Conservation (phyloP, 2,113 vertebrate genomes). For the Stegostoma tigrinum region DNA sequence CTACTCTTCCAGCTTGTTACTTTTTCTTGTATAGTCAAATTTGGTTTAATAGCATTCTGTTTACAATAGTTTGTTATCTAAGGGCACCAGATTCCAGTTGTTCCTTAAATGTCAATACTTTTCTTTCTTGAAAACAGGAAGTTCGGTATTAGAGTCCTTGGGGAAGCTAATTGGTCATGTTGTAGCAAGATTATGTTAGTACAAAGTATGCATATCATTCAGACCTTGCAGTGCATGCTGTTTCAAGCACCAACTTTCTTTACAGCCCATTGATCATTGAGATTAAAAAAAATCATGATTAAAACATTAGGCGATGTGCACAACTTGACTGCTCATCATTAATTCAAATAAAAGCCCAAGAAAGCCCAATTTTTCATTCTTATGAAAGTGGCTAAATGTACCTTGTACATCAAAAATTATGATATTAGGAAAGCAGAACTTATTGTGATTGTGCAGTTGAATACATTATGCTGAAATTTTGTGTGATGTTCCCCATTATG, state of each 20-base stretch:
- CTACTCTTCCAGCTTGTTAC: not conserved
- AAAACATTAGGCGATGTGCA: not conserved
- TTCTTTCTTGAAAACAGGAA: not conserved
- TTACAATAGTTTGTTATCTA: not conserved
- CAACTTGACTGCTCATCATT: too few relatives aligned
- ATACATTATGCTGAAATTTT: not conserved
- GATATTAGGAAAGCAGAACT: not conserved
- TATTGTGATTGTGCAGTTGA: not conserved
- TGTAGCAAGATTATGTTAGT: not conserved
- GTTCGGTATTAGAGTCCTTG: not conserved
- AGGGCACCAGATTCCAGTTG: not conserved
- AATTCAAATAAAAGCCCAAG: not conserved
- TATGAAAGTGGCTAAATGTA: not conserved
- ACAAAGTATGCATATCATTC: not conserved
- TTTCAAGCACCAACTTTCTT: not conserved
- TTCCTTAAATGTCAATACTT: not conserved
- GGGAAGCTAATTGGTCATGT: too few relatives aligned
- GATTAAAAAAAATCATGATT: not conserved
- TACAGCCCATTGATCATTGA: not conserved
- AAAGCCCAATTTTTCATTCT: not conserved
- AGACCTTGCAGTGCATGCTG: not conserved
- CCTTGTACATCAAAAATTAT: not conserved
- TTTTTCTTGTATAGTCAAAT: not conserved
- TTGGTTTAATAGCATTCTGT: not conserved
- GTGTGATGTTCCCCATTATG: not conserved